Percentiles rank a stretch among this genome's conserved stretches.
These are phyloP conservation scores for Lampris megalopsis DNA, from an alignment of 2,113 vertebrate genomes.

Conservation along the genomic window DNA sequence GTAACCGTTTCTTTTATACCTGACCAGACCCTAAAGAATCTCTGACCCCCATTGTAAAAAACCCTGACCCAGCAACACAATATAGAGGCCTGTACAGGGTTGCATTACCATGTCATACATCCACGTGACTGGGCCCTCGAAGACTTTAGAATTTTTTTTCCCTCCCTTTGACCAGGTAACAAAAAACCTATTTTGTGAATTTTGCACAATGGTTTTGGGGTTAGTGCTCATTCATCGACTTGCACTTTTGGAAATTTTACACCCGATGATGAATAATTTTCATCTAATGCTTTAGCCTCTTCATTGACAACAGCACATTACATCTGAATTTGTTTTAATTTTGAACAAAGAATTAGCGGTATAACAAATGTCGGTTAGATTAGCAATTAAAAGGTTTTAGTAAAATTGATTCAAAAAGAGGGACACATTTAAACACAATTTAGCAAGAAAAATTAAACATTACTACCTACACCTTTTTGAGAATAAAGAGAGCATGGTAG, in stretches of 20 bases:
- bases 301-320: too few relatives aligned
- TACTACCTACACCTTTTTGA: too few relatives aligned
- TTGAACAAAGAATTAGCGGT: too few relatives aligned
- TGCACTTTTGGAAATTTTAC: neutral
- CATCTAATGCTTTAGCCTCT: too few relatives aligned
- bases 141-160: conserved; percentile 34
- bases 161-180: neutral
- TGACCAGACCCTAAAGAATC: conserved; percentile 40
- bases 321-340: too few relatives aligned
- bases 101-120: conserved; percentile 15
- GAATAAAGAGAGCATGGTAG: too few relatives aligned
- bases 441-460: too few relatives aligned
- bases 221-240: neutral
- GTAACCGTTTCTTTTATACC: conserved; percentile 75
- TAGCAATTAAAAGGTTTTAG: too few relatives aligned
- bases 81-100: conserved; percentile 48
- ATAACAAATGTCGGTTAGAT: too few relatives aligned
- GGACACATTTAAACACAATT: too few relatives aligned
- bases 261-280: neutral
- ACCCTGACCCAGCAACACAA: conserved; percentile 74
- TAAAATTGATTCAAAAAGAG: too few relatives aligned
- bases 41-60: conserved; percentile 76
- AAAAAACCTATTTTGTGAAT: conserved; percentile 3
- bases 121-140: conserved; percentile 47
- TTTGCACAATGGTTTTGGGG: neutral